Base-by-base conservation (phyloP, 2,888 invertebrate genomes). In the Cacoxenus indagator region DNA sequence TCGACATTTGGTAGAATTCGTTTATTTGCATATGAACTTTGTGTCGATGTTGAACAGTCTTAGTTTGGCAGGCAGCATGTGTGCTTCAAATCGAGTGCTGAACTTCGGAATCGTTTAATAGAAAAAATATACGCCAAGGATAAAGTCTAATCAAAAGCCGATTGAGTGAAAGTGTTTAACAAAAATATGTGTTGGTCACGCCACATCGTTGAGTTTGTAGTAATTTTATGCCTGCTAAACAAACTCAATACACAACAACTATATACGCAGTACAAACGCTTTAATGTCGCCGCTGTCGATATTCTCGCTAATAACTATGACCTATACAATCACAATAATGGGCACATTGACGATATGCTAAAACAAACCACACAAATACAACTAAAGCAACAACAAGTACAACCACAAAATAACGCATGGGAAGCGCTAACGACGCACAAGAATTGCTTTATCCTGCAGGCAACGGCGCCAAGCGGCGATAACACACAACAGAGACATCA, bases 401-500 rank as follows among this genome's bases (percentile, higher is more conserved):
- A 73, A 64, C 14, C 73, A 82, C 19, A 51, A 51, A 17, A 19
- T 17, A 51, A 69, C 73, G 72, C 78, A 66, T 83, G 84, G 84
- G 81, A 82, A 57, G 82, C 82, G 22, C 73, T 81, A 31, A 62
- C 72, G 59, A 75, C 73, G 46, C 75, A 75, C 67, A 80, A 78
- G 74, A 82, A 84, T 78, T 84, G 84, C 84, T 74, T 82, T 37
- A 80, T 84, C 65, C 75, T 84, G 46, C 78, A 84, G 67, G 80
- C 81, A 37, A 81, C 81, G 4, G 73, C 81, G 37, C 69, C 79
- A 64, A 76, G 22, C 68, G 72, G 65, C 29, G 73, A 67, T 69
- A 65, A 48, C 69, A 43, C 14, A 48, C 31, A 37, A 5, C n/a
- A n/a, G 11, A 43, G 6, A 43, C 11, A 43, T 43, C 1, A 2